These are phyloP conservation scores for Clitarchus hookeri DNA, from an alignment of 2,888 invertebrate species.

Conservation along the genomic window DNA sequence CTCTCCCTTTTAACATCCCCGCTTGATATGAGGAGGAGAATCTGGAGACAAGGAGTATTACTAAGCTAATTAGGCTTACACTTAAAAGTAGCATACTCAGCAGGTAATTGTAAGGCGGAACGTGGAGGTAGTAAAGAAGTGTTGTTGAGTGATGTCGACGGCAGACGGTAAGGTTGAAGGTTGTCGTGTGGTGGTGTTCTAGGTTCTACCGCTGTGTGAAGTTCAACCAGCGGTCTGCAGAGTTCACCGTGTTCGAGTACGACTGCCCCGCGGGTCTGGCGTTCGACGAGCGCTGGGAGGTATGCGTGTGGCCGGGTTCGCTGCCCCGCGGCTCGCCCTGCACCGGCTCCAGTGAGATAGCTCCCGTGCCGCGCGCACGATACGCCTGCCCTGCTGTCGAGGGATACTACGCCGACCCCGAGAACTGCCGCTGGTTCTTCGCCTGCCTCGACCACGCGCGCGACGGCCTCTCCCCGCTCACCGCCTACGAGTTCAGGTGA, in stretches of 20 bases:
- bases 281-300: constrained; percentile 75
- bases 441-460: constrained; percentile 73
- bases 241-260: constrained; percentile 79
- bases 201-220: constrained; percentile 82
- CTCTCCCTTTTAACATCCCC: not conserved
- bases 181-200: constrained; percentile 23
- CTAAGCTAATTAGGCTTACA: too few species aligned
- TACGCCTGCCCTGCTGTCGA: constrained; percentile 70
- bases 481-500: constrained; percentile 75
- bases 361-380: constrained; percentile 69
- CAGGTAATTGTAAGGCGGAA: too few species aligned
- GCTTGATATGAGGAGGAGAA: not conserved
- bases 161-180: not conserved
- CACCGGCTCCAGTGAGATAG: constrained; percentile 75
- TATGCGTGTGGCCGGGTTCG: constrained; percentile 81
- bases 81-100: too few species aligned
- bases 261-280: constrained; percentile 78
- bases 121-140: too few species aligned
- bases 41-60: too few species aligned
- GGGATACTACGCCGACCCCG: constrained; percentile 78
- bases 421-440: constrained; percentile 84
- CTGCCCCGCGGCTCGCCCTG: constrained; percentile 72
- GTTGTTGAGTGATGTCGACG: not conserved
- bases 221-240: constrained; percentile 73
- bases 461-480: constrained; percentile 52